phyloP scores from a whole-genome alignment of 2,113 vertebrate genomes.

The Anoplopoma fimbria region DNA sequence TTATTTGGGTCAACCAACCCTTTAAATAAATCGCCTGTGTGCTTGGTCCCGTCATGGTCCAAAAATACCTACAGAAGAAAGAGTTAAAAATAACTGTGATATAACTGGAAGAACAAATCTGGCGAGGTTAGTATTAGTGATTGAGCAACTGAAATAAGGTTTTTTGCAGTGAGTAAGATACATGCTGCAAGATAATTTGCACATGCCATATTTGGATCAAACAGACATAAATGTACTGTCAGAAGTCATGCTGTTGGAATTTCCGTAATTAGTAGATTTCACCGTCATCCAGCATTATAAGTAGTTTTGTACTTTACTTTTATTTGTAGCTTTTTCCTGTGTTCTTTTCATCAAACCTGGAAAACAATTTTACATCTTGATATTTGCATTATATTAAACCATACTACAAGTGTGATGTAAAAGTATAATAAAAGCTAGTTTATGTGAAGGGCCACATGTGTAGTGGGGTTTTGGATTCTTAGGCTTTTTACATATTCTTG shows the following conservation, averaged over 20 bases:
- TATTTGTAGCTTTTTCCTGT: constrained; percentile 29
- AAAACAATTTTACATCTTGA: constrained; percentile 59
- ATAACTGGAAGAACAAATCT: not conserved
- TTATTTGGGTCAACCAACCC: constrained; percentile 4
- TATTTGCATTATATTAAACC: constrained; percentile 12
- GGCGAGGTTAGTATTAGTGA: constrained; percentile 31
- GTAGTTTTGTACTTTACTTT: constrained; percentile 53
- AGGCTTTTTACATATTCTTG: not conserved
- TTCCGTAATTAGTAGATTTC: constrained; percentile 33
- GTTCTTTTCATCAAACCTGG: constrained; percentile 58
- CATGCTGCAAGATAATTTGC: constrained; percentile 42
- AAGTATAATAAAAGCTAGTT: not conserved
- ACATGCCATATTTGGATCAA: constrained; percentile 41
- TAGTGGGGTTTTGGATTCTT: not conserved
- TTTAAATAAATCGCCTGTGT: constrained; percentile 5
- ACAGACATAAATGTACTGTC: constrained; percentile 18
- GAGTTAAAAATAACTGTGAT: constrained; percentile 1
- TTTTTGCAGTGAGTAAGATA: constrained; percentile 16
- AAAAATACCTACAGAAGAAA: not conserved
- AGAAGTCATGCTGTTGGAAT: constrained; percentile 42
- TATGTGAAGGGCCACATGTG: not conserved
- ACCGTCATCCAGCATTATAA: constrained; percentile 32
- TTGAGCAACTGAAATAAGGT: not conserved
- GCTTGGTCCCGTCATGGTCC: not conserved
- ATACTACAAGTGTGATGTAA: not conserved